Evolutionary conservation across 2,888 invertebrate genomes (phyloP).

Genomic region (Acholoe squamosa): DNA sequence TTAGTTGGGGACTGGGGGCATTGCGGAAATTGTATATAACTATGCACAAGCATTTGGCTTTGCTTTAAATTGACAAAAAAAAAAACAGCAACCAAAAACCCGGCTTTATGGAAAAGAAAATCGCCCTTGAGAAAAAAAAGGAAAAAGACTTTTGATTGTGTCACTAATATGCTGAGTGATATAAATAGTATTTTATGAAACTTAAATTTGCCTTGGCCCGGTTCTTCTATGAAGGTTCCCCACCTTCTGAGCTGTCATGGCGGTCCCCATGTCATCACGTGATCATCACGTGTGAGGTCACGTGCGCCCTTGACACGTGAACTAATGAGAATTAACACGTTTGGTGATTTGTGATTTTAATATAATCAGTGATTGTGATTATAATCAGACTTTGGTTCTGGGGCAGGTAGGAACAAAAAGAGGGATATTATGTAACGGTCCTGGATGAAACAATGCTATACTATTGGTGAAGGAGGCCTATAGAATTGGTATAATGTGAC

Average conservation of each 20-base stretch:
- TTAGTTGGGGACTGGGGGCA: no score
- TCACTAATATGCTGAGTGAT: no score
- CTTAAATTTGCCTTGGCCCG: no score
- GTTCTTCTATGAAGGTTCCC: neutral
- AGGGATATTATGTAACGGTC: neutral
- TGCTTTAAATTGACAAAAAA: no score
- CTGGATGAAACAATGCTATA: conserved; percentile 1
- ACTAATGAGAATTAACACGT: conserved; percentile 31
- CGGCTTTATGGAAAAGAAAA: no score
- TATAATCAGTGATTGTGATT: conserved; percentile 6
- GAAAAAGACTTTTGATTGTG: no score
- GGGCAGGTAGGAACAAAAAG: neutral
- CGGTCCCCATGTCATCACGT: neutral
- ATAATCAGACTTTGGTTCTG: neutral
- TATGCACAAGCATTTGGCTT: no score
- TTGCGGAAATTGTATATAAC: no score
- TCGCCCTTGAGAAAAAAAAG: no score
- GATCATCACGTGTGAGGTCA: conserved; percentile 44
- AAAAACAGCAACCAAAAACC: no score
- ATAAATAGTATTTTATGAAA: no score
- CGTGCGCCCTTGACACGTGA: conserved; percentile 45
- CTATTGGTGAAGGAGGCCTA: neutral
- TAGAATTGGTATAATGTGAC: no score
- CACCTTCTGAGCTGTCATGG: conserved; percentile 3
- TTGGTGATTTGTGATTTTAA: neutral